Percentiles rank a stretch among this genome's conserved stretches.
These are phyloP conservation scores for Actinernus sp. DNA, from an alignment of 92 coral and sea anemone species.

Conservation along the genomic window DNA sequence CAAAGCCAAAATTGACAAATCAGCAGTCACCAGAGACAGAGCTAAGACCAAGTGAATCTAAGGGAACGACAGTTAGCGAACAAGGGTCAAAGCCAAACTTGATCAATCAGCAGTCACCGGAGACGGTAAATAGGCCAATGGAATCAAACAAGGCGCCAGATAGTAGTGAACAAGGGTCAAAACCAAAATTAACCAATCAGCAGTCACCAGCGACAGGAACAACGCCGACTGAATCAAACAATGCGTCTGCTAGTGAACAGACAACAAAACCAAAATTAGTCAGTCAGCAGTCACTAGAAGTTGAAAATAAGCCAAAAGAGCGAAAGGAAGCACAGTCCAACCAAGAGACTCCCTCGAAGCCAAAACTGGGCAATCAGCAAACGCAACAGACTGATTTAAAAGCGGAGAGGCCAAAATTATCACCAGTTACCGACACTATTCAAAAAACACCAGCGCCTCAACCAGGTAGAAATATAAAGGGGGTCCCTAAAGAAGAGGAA, in stretches of 20 bases:
- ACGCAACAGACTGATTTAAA: background rate
- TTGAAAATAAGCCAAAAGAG: background rate
- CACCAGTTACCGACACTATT: conserved; percentile 1
- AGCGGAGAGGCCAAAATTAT: too few relatives aligned
- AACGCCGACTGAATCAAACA: background rate
- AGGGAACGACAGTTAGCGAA: too few relatives aligned
- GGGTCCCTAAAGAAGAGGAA: conserved; percentile 24
- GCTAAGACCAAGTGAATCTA: too few relatives aligned
- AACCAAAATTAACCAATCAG: background rate
- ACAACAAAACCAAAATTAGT: too few relatives aligned
- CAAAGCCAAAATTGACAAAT: too few relatives aligned
- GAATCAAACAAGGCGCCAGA: too few relatives aligned
- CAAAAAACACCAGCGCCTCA: conserved; percentile 6
- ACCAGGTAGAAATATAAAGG: conserved; percentile 4
- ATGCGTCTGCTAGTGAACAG: background rate
- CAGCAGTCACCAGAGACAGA: too few relatives aligned
- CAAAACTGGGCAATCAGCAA: background rate
- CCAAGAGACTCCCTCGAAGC: background rate
- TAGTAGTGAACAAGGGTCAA: conserved; percentile 12
- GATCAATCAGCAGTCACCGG: conserved; percentile 42
- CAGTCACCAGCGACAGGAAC: background rate
- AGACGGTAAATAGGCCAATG: conserved; percentile 41
- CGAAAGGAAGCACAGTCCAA: conserved; percentile 2
- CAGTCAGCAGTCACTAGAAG: too few relatives aligned
- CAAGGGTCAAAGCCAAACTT: conserved; percentile 54